Conservation (phyloP, 1,140 invertebrate genomes). For the Drosophila baimaii region DNA sequence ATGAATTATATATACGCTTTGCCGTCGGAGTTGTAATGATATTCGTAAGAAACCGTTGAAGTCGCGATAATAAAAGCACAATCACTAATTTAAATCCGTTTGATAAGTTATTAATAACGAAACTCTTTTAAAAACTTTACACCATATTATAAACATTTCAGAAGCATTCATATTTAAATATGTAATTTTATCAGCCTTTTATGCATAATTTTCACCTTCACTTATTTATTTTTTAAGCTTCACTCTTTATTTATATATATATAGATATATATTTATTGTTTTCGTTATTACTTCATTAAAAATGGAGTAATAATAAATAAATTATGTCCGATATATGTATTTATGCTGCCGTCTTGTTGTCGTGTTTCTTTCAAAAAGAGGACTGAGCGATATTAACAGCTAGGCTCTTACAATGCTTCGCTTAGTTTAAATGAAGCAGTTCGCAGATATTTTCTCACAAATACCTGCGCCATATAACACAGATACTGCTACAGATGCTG, state of each 20-base stretch:
- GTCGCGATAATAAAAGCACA: neutral
- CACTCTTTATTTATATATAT: no score
- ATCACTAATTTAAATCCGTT: neutral
- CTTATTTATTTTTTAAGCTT: neutral
- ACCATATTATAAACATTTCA: neutral
- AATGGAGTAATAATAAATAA: slow-evolving; percentile 32
- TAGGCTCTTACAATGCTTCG: slow-evolving; percentile 66
- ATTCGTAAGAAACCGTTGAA: neutral
- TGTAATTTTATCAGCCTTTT: neutral
- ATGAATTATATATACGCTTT: slow-evolving; percentile 5
- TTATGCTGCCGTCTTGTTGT: slow-evolving; percentile 57
- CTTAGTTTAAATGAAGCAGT: slow-evolving; percentile 66
- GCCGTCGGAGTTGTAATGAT: slow-evolving; percentile 15
- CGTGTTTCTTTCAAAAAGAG: slow-evolving; percentile 56
- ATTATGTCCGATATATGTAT: slow-evolving; percentile 39
- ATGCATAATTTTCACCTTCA: neutral
- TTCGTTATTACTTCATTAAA: slow-evolving; percentile 28
- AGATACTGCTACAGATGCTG: slow-evolving; percentile 43
- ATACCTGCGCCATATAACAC: slow-evolving; percentile 25
- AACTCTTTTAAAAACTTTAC: neutral
- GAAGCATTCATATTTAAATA: neutral
- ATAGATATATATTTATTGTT: no score
- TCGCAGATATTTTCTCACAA: slow-evolving; percentile 39
- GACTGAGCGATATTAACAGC: slow-evolving; percentile 63
- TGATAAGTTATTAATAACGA: neutral